These are phyloP conservation scores for Catocala fraxini DNA, from an alignment of 2,888 invertebrate genomes.

Conservation along the genomic window DNA sequence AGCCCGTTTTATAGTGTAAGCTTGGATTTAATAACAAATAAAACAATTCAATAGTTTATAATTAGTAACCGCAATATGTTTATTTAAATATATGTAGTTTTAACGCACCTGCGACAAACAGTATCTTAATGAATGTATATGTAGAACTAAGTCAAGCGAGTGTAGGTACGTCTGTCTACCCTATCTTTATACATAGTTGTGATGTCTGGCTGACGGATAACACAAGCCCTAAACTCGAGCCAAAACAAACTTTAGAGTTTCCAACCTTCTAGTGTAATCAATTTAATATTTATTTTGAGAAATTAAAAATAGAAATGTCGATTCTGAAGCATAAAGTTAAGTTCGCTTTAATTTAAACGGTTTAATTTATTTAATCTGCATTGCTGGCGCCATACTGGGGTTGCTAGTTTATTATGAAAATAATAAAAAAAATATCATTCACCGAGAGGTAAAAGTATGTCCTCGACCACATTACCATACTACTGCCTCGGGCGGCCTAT, in stretches of 20 bases:
- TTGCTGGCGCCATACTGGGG: slow-evolving; percentile 10
- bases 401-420: slow-evolving; percentile 31
- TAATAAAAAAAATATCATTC: slow-evolving; percentile 28
- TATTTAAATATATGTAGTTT: not conserved
- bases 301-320: not conserved
- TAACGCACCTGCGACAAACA: not conserved
- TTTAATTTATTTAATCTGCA: slow-evolving; percentile 14
- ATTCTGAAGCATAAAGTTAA: slow-evolving; percentile 1
- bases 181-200: too few species aligned
- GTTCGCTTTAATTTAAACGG: slow-evolving; percentile 5
- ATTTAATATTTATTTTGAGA: slow-evolving; percentile 6
- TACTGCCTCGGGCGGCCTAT: slow-evolving; percentile 38
- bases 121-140: not conserved
- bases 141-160: not conserved
- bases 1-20: slow-evolving; percentile 18
- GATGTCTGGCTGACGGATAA: slow-evolving; percentile 19
- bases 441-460: slow-evolving; percentile 34
- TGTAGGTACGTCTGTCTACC: not conserved
- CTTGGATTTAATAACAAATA: slow-evolving; percentile 16
- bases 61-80: not conserved
- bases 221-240: not conserved
- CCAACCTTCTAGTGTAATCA: slow-evolving; percentile 7
- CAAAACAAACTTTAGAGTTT: slow-evolving; percentile 3
- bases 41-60: slow-evolving; percentile 2
- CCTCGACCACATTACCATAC: slow-evolving; percentile 42